phyloP scores from a whole-genome alignment of 2,888 invertebrate genomes.

The Ophonus ardosiacus region DNA sequence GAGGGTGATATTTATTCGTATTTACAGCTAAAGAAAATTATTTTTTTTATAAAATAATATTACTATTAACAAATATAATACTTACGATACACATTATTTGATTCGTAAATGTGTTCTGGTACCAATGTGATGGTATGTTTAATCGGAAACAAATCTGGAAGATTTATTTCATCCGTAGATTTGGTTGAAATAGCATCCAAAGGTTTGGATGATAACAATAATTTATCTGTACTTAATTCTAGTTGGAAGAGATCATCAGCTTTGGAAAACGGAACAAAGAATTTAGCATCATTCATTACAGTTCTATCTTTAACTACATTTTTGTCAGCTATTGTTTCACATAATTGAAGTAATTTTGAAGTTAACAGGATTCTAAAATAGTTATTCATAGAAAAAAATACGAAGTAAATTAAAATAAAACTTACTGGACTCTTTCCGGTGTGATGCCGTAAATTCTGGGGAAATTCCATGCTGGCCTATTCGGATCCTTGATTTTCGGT shows the following conservation, averaged over 20 bases:
- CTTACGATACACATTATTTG: slow-evolving; percentile 85
- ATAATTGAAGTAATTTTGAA: slow-evolving; percentile 82
- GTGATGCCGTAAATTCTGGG: slow-evolving; percentile 87
- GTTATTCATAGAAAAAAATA: too few species aligned
- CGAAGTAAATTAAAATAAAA: slow-evolving; percentile 14
- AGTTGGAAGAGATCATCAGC: slow-evolving; percentile 82
- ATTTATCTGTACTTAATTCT: slow-evolving; percentile 81
- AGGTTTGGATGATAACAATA: slow-evolving; percentile 82
- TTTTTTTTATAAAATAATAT: background rate
- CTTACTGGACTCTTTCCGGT: slow-evolving; percentile 83
- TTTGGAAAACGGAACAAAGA: slow-evolving; percentile 80
- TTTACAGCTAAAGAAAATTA: slow-evolving; percentile 76
- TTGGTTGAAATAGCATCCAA: slow-evolving; percentile 78
- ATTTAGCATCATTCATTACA: slow-evolving; percentile 79
- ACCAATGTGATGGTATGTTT: slow-evolving; percentile 84
- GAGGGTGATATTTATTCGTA: slow-evolving; percentile 79
- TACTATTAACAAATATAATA: slow-evolving; percentile 67
- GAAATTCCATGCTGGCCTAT: slow-evolving; percentile 84
- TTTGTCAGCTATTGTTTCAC: slow-evolving; percentile 81
- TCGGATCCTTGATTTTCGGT: slow-evolving; percentile 84
- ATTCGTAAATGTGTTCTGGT: slow-evolving; percentile 81
- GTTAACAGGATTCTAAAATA: slow-evolving; percentile 81
- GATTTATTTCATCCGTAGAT: slow-evolving; percentile 76
- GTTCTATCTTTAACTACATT: slow-evolving; percentile 78
- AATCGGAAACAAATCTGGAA: slow-evolving; percentile 88